Evolutionary conservation across 2,113 vertebrate species (phyloP).

Genomic region (Catharus fuscescens): DNA sequence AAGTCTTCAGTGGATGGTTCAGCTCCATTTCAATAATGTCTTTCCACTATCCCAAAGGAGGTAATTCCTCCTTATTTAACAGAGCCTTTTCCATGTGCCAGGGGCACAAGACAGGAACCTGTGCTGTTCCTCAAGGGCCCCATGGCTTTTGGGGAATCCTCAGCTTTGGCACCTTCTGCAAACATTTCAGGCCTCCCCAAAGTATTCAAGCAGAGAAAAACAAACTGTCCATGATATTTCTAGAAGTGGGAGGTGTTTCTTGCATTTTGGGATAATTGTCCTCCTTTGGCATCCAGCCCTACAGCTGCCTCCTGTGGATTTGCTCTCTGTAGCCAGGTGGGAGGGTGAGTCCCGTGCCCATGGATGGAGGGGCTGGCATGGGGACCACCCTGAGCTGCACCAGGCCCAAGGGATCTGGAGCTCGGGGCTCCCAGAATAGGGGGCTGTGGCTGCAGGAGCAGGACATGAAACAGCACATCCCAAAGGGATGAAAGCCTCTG

Average conservation of each 20-base stretch:
- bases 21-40: background rate
- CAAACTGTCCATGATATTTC: background rate
- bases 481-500: background rate
- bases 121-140: background rate
- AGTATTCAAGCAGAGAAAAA: background rate
- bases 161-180: background rate
- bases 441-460: background rate
- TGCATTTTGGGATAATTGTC: background rate
- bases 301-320: background rate
- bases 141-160: background rate
- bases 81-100: background rate
- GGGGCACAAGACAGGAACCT: fast-evolving
- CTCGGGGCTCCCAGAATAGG: background rate
- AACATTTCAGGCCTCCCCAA: background rate
- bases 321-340: background rate
- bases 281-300: background rate
- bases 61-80: background rate
- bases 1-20: background rate
- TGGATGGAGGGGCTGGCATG: background rate
- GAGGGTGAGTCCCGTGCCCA: fast-evolving
- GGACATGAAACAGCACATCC: background rate
- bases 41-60: background rate
- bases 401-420: background rate
- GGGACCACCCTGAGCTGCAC: background rate
- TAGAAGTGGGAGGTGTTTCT: background rate